These are phyloP conservation scores for Dicrurus megarhynchus DNA, from an alignment of 2,113 vertebrate species.

Conservation along the genomic window DNA sequence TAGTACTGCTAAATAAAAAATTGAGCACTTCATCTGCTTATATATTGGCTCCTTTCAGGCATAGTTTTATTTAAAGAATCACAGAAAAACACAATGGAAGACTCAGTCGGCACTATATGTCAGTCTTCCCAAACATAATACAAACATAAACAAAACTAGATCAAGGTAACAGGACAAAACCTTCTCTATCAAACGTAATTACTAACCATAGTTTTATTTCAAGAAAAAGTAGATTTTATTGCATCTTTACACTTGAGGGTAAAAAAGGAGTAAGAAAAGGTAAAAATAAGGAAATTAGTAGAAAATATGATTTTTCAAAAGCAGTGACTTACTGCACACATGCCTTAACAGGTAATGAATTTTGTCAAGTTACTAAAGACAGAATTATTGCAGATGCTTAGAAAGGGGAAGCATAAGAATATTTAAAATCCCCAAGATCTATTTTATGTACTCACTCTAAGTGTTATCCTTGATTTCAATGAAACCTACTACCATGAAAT, in stretches of 20 bases:
- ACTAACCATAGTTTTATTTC: neutral
- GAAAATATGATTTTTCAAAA: neutral
- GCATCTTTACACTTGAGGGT: neutral
- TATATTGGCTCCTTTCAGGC: neutral
- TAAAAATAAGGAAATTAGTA: neutral
- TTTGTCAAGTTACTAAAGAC: neutral
- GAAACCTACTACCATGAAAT: neutral
- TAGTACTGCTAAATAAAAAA: neutral
- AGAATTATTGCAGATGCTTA: neutral
- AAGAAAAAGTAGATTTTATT: neutral
- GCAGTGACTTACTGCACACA: neutral
- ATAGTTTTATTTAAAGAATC: neutral
- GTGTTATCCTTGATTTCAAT: neutral
- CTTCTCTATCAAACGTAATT: neutral
- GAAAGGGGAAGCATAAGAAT: neutral
- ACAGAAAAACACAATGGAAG: neutral
- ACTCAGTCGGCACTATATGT: neutral
- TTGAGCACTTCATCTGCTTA: neutral
- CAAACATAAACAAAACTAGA: neutral
- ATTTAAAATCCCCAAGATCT: neutral
- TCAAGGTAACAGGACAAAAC: neutral
- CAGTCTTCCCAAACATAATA: neutral
- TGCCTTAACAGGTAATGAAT: neutral
- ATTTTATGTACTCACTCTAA: neutral
- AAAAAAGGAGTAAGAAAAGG: neutral